Base-by-base conservation (phyloP, 2,888 invertebrate genomes). In the Aphodius granarius region DNA sequence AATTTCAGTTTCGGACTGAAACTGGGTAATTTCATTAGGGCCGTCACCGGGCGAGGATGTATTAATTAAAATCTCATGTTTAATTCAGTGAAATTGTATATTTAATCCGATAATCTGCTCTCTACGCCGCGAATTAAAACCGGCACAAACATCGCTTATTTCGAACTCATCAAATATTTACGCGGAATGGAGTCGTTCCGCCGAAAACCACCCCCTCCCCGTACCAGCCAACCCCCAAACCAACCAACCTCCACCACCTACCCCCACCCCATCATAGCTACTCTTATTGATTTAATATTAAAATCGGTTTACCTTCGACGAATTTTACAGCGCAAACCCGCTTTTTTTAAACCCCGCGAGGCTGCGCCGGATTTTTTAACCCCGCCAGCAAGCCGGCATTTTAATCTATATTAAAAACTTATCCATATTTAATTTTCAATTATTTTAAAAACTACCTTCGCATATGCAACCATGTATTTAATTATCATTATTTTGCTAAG, bases 41-140 rank as follows among this genome's bases (percentile, higher is more conserved):
- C 76, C 76, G 76, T 82, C 22, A 22, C 68, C 68, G 21, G 82
- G 81, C 76, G 74, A 74, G 86, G 86, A 86, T 86, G 84, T 85
- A 86, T 86, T 87, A 86, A 87, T 87, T 87, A 86, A 87, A 86
- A 86, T 85, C 86, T 86, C 85, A 87, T 87, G 85, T 85, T 84
- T 86, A 85, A 86, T 86, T 86, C 86, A 86, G 83, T 81, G 85
- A 86, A 86, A 86, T 86, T 86, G 86, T 86, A 86, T 85, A 85
- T 86, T 86, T 86, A 86, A 87, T 86, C 87, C 83, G 83, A 84
- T 86, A 86, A 87, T 87, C 86, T 85, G 85, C 84, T 84, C 83
- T 83, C 83, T 83, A 83, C 83, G 82, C 86, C 85, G 83, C 85
- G 86, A 86, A 86, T 87, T 86, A 85, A 86, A 86, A 85, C 82